A percentile compares a stretch with the other conserved stretches of the same genome.
These are phyloP conservation scores for Geotrypetes seraphini DNA, from an alignment of 2,797 vertebrate species.

Conservation along the genomic window DNA sequence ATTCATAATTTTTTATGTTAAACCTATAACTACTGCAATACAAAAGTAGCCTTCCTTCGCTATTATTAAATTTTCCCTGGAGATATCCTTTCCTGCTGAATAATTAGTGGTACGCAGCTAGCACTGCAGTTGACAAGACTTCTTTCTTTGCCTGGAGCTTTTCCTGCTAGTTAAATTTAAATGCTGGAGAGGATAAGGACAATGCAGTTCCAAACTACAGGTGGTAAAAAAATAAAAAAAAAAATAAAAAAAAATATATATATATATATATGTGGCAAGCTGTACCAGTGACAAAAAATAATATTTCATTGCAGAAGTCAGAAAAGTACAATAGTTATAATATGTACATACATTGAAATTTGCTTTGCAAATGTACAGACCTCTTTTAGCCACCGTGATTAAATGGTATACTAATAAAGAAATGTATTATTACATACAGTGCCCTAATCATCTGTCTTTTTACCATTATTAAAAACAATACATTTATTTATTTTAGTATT, in stretches of 20 bases:
- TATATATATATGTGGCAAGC: not conserved
- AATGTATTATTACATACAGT: not conserved
- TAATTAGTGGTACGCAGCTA: not conserved
- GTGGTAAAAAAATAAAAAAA: not conserved
- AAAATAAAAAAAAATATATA: too few relatives aligned
- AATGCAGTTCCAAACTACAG: conserved; percentile 2
- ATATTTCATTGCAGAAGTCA: not conserved
- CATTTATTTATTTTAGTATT: too few relatives aligned
- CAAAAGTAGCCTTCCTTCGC: too few relatives aligned
- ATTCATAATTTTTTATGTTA: too few relatives aligned
- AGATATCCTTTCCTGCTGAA: not conserved
- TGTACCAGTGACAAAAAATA: conserved; percentile 5
- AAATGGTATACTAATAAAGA: conserved; percentile 5
- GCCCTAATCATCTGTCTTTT: not conserved
- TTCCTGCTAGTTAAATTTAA: not conserved
- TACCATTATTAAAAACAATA: conserved; percentile 1
- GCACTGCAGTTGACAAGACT: not conserved
- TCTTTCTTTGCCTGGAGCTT: not conserved
- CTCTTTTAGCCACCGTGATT: not conserved
- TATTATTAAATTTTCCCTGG: not conserved
- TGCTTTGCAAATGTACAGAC: conserved; percentile 8
- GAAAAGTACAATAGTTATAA: conserved; percentile 8
- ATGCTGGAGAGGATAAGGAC: not conserved
- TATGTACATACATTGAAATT: not conserved
- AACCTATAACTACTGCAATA: too few relatives aligned